phyloP scores from a whole-genome alignment of 2,113 vertebrate genomes.

The Odontesthes bonariensis region DNA sequence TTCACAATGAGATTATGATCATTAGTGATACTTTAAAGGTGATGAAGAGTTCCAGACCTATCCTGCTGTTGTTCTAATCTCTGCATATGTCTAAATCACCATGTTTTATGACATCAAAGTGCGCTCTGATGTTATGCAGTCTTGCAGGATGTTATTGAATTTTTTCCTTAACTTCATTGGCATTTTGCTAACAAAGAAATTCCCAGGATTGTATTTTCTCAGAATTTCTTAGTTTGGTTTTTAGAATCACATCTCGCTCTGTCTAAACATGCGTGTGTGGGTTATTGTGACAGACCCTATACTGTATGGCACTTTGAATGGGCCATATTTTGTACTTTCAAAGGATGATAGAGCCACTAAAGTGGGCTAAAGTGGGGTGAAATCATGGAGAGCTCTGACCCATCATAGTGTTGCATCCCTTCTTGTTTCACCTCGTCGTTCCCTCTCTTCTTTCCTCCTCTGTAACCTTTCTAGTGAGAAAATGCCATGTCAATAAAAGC shows the following conservation, averaged over 20 bases:
- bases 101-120: conserved; percentile 7
- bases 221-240: conserved; percentile 18
- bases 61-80: conserved; percentile 21
- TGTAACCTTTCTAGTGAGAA: conserved; percentile 66
- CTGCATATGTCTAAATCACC: conserved; percentile 3
- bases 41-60: conserved; percentile 49
- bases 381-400: conserved; percentile 29
- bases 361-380: conserved; percentile 54
- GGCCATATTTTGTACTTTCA: conserved; percentile 24
- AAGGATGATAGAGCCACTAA: conserved; percentile 20
- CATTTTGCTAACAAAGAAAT: conserved; percentile 21
- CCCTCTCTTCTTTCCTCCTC: conserved; percentile 31
- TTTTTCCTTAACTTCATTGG: not conserved
- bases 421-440: conserved; percentile 44
- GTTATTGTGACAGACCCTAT: not conserved
- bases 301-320: not conserved
- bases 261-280: not conserved
- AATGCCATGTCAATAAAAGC: conserved; percentile 77
- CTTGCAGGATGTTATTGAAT: conserved; percentile 7
- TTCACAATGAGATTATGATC: conserved; percentile 68
- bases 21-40: conserved; percentile 62
- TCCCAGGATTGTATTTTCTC: not conserved
- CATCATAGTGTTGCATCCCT: conserved; percentile 15
- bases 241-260: not conserved
- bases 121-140: conserved; percentile 6